Conservation (phyloP, 2,797 vertebrate species). For the Borostomias antarcticus region DNA sequence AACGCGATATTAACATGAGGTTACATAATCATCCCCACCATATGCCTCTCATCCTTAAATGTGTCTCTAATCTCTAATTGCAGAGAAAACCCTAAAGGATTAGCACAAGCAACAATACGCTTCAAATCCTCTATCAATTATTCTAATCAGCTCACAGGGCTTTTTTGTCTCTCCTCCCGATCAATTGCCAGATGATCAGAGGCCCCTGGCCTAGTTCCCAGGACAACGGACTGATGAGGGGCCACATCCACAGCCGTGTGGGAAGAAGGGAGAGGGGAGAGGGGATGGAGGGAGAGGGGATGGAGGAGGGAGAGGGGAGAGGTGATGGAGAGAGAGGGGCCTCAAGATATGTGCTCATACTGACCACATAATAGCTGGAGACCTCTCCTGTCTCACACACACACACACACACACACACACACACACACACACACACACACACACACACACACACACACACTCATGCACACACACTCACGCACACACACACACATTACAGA, state of each 20-base stretch:
- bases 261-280: constrained; percentile 12
- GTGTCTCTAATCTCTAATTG: constrained; percentile 21
- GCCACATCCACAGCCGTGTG: constrained; percentile 12
- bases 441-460: too few species aligned
- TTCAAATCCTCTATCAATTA: constrained; percentile 33
- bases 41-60: constrained; percentile 54
- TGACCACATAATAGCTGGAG: too few species aligned
- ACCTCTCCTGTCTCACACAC: too few species aligned
- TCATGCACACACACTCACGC: too few species aligned
- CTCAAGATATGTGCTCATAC: too few species aligned
- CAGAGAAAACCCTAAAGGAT: constrained; percentile 27
- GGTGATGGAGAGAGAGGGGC: neutral
- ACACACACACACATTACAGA: neutral
- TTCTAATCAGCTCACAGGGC: constrained; percentile 36
- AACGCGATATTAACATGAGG: constrained; percentile 29
- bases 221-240: constrained; percentile 9
- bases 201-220: constrained; percentile 17
- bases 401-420: too few species aligned
- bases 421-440: too few species aligned
- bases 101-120: constrained; percentile 30
- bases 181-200: constrained; percentile 17
- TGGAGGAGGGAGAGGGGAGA: neutral
- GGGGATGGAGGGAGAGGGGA: neutral
- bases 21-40: constrained; percentile 51
- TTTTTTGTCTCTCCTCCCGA: constrained; percentile 5